Evolutionary conservation across 2,888 invertebrate species (phyloP).

Genomic region (Drosophila picticornis): DNA sequence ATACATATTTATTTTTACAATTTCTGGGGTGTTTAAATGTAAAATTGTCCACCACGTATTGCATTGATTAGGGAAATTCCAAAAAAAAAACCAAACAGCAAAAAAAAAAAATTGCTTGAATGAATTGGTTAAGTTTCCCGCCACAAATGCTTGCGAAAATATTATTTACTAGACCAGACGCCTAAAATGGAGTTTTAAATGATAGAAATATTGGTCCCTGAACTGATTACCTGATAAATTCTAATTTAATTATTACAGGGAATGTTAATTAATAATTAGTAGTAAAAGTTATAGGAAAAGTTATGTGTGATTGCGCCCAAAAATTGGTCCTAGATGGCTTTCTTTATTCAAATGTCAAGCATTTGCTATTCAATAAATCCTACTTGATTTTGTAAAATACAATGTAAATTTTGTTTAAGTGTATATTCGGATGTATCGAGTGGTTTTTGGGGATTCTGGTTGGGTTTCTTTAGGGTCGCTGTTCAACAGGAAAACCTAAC

Average conservation of each 20-base stretch:
- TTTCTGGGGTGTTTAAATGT: background rate
- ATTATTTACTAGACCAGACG: fast-evolving
- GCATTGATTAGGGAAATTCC: too few species aligned
- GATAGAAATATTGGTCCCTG: background rate
- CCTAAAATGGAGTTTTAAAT: background rate
- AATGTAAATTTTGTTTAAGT: background rate
- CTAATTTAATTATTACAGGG: background rate
- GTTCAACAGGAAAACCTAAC: conserved; percentile 64
- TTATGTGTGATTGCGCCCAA: background rate
- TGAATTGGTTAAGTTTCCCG: background rate
- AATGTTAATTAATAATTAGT: background rate
- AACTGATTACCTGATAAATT: background rate
- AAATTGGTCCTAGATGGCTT: background rate
- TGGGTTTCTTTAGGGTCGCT: conserved; percentile 4
- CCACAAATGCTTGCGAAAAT: background rate
- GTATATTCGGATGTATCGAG: conserved; percentile 27
- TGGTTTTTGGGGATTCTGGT: conserved; percentile 30
- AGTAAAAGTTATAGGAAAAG: background rate
- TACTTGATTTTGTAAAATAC: background rate
- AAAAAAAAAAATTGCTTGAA: too few species aligned
- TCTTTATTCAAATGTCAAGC: background rate
- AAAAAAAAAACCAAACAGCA: too few species aligned
- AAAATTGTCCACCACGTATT: too few species aligned
- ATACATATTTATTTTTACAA: background rate
- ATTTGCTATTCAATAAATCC: background rate